Evolutionary conservation across 2,113 vertebrate genomes (phyloP).

Genomic region (Forbesichthys agassizii): DNA sequence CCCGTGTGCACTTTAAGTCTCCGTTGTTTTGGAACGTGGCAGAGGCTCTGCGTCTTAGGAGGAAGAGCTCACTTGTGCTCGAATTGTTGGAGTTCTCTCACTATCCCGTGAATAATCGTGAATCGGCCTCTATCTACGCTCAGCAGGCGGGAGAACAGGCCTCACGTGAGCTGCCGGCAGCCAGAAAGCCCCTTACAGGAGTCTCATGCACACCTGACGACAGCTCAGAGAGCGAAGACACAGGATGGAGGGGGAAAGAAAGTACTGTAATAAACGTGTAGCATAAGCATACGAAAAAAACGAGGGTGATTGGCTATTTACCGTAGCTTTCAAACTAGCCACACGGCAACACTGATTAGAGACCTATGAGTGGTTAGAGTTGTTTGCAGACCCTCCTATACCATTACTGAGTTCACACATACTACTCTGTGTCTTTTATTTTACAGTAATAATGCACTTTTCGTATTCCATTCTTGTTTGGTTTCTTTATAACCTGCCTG

Average conservation of each 20-base stretch:
- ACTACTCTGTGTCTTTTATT: neutral
- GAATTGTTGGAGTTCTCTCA: slow-evolving; percentile 18
- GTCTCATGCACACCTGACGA: slow-evolving; percentile 61
- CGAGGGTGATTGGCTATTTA: slow-evolving; percentile 29
- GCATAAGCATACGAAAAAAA: slow-evolving; percentile 27
- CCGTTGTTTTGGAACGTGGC: slow-evolving; percentile 8
- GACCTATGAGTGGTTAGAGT: neutral
- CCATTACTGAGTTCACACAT: too few relatives aligned
- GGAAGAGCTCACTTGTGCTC: slow-evolving; percentile 32
- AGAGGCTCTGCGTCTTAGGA: slow-evolving; percentile 19
- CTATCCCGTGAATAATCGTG: slow-evolving; percentile 64
- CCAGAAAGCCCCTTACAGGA: slow-evolving; percentile 73
- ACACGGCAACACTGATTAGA: slow-evolving; percentile 10
- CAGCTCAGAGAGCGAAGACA: slow-evolving; percentile 30
- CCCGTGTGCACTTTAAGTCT: slow-evolving; percentile 15
- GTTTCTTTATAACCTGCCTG: neutral
- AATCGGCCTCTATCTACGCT: slow-evolving; percentile 67
- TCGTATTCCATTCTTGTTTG: neutral
- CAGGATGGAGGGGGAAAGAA: slow-evolving; percentile 9
- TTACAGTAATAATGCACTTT: neutral
- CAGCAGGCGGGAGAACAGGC: slow-evolving; percentile 71
- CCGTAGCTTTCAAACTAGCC: neutral
- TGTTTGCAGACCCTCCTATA: slow-evolving; percentile 26
- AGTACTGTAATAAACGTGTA: neutral
- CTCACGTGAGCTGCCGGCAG: slow-evolving; percentile 68